Evolutionary conservation across 2,888 invertebrate genomes (phyloP), one percentile per base, ranked within the genome.

Genomic region (Odontocerum albicorne): DNA sequence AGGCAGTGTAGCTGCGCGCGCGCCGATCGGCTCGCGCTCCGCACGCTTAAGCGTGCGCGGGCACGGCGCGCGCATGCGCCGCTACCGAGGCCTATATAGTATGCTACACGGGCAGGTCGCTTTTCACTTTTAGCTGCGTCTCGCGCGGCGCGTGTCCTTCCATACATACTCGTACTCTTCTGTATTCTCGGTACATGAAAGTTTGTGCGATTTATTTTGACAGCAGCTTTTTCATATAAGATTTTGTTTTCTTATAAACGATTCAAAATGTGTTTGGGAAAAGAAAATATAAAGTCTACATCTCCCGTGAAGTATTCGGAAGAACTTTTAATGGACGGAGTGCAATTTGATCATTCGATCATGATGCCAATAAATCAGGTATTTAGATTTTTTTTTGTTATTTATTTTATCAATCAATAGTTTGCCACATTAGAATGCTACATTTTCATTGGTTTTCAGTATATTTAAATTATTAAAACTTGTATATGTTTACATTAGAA

Each of bases 41-140:
- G 64, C 72, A 70, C 72, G 72, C 70, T 70, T 67, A 51, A 67
- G 68, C 72, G 69, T 70, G 71, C 69, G 71, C 69, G 68, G 61
- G 58, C 64, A 65, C 63, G 62, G 61, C 60, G 64, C 64, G 66
- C 67, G 68, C 62, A 53, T 61, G 67, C 65, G 64, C 57, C 61
- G 17, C 20, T 31, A 12, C 51, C 61, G 19, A 15, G 27, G 31
- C 51, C 31, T 50, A 58, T 58, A 57, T 49, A 52, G 55, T 38
- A 55, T 40, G 44, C 42, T 40, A 17, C 39, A 32, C 46, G 44
- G 22, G 38, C 35, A 13, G 47, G 53, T 42, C 39, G 47, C 50
- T 50, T 50, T 39, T 44, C 52, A 45, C 43, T 43, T 38, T 32
- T 15, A 35, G 43, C 31, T 33, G 45, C 38, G 19, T 15, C 42